Evolutionary conservation across 1,140 invertebrate genomes (phyloP).

Genomic region (Megalonaias nervosa): DNA sequence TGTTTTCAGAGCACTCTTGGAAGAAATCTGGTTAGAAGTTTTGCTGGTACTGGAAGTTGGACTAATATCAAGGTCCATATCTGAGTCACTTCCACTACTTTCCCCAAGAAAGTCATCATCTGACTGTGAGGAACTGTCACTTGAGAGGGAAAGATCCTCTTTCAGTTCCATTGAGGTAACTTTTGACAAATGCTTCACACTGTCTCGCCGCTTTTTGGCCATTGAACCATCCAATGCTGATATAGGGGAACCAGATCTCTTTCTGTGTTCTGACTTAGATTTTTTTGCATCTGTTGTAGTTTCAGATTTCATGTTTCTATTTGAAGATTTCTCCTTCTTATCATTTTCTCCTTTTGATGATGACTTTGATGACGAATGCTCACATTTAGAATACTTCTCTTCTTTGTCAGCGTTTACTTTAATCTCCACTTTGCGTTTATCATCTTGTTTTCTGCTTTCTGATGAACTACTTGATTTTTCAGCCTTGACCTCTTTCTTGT

Average conservation of each 20-base stretch:
- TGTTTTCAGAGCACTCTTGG: no score
- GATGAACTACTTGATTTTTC: not conserved
- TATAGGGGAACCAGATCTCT: no score
- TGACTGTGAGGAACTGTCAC: slow-evolving; percentile 12
- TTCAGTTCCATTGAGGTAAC: slow-evolving; percentile 23
- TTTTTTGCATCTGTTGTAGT: no score
- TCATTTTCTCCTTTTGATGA: not conserved
- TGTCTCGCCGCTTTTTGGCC: no score
- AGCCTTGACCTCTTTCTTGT: not conserved
- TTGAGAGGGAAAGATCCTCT: slow-evolving; percentile 26
- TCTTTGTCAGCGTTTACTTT: not conserved
- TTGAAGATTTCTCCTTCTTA: not conserved
- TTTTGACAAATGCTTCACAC: slow-evolving; percentile 12
- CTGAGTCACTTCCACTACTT: no score
- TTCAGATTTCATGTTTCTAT: not conserved
- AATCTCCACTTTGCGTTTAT: not conserved
- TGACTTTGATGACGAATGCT: slow-evolving; percentile 5
- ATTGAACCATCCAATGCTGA: no score
- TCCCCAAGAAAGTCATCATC: not conserved
- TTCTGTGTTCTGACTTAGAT: no score
- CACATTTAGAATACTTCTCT: slow-evolving; percentile 8
- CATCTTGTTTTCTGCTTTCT: not conserved
- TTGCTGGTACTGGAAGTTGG: no score
- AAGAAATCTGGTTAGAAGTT: no score
- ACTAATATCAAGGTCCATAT: no score